Conservation (phyloP, 2,888 invertebrate species). For the Morpho helenor region DNA sequence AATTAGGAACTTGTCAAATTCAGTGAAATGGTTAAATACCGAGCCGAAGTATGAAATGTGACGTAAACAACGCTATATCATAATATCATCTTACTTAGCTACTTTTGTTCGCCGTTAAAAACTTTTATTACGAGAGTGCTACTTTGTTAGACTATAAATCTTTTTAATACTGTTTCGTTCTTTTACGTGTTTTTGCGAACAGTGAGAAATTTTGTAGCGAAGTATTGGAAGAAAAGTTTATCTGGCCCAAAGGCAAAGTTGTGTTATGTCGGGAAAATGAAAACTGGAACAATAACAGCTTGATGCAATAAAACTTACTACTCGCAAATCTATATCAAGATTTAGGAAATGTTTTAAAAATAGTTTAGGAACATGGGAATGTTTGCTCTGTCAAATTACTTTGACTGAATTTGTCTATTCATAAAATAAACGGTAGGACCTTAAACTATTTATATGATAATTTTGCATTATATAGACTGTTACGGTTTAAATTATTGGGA, state of each 20-base stretch:
- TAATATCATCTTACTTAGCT: slow-evolving; percentile 10
- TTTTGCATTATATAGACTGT: no score
- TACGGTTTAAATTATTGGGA: no score
- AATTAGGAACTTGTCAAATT: no score
- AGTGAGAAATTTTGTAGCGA: slow-evolving; percentile 21
- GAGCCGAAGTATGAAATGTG: no score
- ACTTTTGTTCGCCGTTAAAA: slow-evolving; percentile 11
- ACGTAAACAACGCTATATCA: neutral
- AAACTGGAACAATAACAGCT: slow-evolving; percentile 26
- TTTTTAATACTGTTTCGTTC: slow-evolving; percentile 14
- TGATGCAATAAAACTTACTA: slow-evolving; percentile 21
- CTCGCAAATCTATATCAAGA: no score
- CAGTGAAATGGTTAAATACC: no score
- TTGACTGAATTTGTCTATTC: no score
- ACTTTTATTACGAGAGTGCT: slow-evolving; percentile 15
- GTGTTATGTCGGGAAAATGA: slow-evolving; percentile 20
- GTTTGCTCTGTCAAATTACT: no score
- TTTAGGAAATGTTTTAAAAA: no score
- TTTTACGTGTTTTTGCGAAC: slow-evolving; percentile 15
- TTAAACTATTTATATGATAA: no score
- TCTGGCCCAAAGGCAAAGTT: slow-evolving; percentile 17
- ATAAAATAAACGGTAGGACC: no score
- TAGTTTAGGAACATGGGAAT: no score
- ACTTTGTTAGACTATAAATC: slow-evolving; percentile 16
- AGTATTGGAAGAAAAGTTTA: slow-evolving; percentile 23